Conservation (phyloP, 2,888 invertebrate species). For the Torymus tubicola region DNA sequence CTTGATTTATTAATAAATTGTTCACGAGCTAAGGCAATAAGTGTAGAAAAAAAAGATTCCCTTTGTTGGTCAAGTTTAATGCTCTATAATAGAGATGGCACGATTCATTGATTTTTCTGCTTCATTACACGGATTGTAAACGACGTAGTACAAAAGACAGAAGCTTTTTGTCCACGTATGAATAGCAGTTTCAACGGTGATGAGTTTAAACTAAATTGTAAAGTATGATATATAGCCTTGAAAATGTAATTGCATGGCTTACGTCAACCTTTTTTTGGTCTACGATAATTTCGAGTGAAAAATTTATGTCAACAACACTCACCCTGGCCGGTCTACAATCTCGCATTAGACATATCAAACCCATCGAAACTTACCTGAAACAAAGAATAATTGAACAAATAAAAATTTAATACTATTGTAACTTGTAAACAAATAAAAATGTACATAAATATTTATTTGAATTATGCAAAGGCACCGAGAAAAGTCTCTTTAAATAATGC, state of each 20-base stretch:
- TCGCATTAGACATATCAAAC: neutral
- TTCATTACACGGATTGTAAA: conserved; percentile 10
- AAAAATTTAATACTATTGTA: too few relatives aligned
- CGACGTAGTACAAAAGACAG: neutral
- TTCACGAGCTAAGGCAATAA: neutral
- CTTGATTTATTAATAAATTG: too few relatives aligned
- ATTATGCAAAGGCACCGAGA: too few relatives aligned
- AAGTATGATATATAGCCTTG: too few relatives aligned
- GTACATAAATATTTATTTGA: too few relatives aligned
- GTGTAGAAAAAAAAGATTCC: neutral
- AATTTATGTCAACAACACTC: conserved; percentile 39
- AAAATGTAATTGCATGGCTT: too few relatives aligned
- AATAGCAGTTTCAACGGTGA: too few relatives aligned
- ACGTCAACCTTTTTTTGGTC: too few relatives aligned
- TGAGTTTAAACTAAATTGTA: too few relatives aligned
- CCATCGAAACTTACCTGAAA: conserved; percentile 45
- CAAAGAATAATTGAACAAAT: conserved; percentile 4
- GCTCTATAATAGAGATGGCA: neutral
- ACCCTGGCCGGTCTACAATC: conserved; percentile 9
- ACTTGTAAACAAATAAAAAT: too few relatives aligned
- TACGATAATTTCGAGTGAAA: neutral
- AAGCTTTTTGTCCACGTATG: neutral
- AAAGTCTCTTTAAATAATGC: neutral
- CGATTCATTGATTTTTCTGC: conserved; percentile 5
- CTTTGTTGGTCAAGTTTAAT: neutral